Conservation (phyloP, 2,113 vertebrate genomes). For the Jaculus jaculus region DNA sequence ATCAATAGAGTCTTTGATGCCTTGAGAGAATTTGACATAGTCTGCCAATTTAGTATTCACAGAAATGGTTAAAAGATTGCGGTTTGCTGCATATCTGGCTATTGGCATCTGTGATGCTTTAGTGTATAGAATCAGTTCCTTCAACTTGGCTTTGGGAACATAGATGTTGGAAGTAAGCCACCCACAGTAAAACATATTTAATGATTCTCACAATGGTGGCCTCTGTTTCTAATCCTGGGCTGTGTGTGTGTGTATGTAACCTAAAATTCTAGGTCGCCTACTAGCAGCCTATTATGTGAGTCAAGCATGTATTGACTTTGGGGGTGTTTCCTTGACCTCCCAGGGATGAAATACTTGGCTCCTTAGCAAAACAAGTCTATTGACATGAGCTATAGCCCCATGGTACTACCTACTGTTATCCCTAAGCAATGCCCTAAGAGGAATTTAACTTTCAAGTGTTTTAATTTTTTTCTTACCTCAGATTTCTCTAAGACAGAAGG, state of each 20-base stretch:
- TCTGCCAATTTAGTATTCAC: conserved; percentile 58
- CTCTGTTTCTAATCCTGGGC: conserved; percentile 80
- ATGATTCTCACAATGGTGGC: conserved; percentile 80
- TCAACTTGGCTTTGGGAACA: conserved; percentile 79
- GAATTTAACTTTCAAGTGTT: background rate
- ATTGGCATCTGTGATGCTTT: conserved; percentile 65
- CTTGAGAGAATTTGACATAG: conserved; percentile 58
- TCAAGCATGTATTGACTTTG: conserved; percentile 38
- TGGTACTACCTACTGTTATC: background rate
- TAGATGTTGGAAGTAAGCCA: conserved; percentile 82
- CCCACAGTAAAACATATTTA: conserved; percentile 80
- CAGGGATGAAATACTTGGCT: background rate
- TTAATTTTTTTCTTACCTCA: background rate
- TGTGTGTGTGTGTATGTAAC: conserved; percentile 52
- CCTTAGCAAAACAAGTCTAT: background rate
- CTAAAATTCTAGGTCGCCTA: conserved; percentile 51
- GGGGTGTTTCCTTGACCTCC: conserved; percentile 32
- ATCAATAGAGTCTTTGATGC: conserved; percentile 74
- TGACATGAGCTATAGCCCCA: background rate
- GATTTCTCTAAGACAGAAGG: conserved; percentile 30
- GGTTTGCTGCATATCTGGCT: conserved; percentile 45
- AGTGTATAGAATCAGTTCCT: conserved; percentile 61
- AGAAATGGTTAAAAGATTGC: conserved; percentile 75
- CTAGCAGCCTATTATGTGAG: conserved; percentile 19
- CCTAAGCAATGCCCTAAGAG: background rate